phyloP scores from a whole-genome alignment of 2,888 invertebrate genomes.

The Mechanitis mazaeus region DNA sequence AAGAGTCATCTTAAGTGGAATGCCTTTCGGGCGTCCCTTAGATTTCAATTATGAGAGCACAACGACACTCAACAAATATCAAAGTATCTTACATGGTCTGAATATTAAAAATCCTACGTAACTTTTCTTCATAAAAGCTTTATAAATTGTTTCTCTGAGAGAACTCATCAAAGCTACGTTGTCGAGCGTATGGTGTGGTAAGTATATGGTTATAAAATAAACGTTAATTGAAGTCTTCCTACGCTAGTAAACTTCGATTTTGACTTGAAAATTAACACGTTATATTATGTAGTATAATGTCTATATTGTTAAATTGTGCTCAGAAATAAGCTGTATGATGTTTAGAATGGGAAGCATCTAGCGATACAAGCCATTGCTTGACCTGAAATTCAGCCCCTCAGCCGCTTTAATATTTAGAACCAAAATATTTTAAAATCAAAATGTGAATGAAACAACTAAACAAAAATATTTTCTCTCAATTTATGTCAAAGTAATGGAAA shows the following conservation, averaged over 20 bases:
- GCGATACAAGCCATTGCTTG: conserved; percentile 56
- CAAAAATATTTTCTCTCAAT: too few species aligned
- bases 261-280: conserved; percentile 5
- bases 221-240: neutral
- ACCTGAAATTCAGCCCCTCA: conserved; percentile 54
- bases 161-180: conserved; percentile 53
- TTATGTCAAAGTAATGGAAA: too few species aligned
- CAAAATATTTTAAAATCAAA: conserved; percentile 6
- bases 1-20: conserved; percentile 50
- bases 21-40: conserved; percentile 46
- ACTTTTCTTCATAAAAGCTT: conserved; percentile 52
- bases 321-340: conserved; percentile 64
- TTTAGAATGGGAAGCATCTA: conserved; percentile 47
- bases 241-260: conserved; percentile 34
- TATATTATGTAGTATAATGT: conserved; percentile 33
- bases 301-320: conserved; percentile 26
- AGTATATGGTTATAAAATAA: neutral
- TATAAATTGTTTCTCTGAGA: conserved; percentile 51
- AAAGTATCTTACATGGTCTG: conserved; percentile 54
- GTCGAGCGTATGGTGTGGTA: conserved; percentile 39
- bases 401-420: conserved; percentile 38
- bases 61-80: conserved; percentile 52
- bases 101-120: conserved; percentile 59
- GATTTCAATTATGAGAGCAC: conserved; percentile 42
- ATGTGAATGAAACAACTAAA: too few species aligned